Percentiles rank a stretch among this genome's conserved stretches.
Evolutionary conservation across 92 coral and sea anemone genomes (phyloP).

Genomic region (Meandrina meandrites): DNA sequence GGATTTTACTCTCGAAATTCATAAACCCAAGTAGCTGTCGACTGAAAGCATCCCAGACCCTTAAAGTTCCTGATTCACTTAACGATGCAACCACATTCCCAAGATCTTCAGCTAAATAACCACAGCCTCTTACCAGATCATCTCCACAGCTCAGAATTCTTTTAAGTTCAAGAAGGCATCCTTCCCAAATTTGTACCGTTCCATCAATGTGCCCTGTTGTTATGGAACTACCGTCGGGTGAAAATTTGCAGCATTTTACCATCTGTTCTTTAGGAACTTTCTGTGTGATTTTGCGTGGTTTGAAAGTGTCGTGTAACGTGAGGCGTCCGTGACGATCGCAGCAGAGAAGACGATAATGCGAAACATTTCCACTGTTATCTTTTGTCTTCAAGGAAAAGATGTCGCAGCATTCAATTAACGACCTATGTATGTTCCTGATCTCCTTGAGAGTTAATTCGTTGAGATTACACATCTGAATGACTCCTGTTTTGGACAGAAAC

Average conservation of each 20-base stretch:
- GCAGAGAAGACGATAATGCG: conserved; percentile 36
- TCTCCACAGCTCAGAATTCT: conserved; percentile 20
- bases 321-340: conserved; percentile 40
- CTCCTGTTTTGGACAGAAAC: conserved; percentile 29
- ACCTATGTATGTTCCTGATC: background rate
- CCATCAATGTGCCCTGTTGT: conserved; percentile 56
- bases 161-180: conserved; percentile 11
- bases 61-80: conserved; percentile 43
- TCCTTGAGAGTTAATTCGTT: background rate
- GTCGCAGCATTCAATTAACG: conserved; percentile 30
- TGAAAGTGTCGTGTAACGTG: conserved; percentile 27
- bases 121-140: conserved; percentile 46
- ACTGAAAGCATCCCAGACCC: conserved; percentile 39
- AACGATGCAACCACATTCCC: conserved; percentile 32
- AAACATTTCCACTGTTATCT: background rate
- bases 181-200: conserved; percentile 49
- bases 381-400: conserved; percentile 7
- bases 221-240: conserved; percentile 39
- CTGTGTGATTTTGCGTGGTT: background rate
- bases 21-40: conserved; percentile 30
- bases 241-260: conserved; percentile 50
- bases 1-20: conserved; percentile 47
- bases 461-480: conserved; percentile 22
- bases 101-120: conserved; percentile 38
- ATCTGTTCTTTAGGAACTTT: conserved; percentile 6